A percentile compares a stretch with the other conserved stretches of the same genome.
phyloP scores from a whole-genome alignment of 2,797 vertebrate species.

The Hypotaenidia philippensis region DNA sequence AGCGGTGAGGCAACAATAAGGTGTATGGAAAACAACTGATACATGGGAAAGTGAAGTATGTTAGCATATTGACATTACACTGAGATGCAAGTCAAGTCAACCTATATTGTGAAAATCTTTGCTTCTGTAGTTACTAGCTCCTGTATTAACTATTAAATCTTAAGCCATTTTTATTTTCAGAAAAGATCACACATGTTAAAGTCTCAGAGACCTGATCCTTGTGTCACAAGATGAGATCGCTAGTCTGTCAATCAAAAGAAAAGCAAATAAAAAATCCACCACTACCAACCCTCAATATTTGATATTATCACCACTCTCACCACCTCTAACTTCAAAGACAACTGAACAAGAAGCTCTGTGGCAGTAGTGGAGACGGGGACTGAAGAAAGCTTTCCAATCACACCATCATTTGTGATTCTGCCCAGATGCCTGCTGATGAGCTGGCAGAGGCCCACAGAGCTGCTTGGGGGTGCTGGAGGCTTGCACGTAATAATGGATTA shows the following conservation, averaged over 20 bases:
- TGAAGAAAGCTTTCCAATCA: neutral
- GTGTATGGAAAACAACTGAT: neutral
- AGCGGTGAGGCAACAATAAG: neutral
- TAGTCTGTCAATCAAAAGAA: neutral
- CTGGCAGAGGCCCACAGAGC: neutral
- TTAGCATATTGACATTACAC: neutral
- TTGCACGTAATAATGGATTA: neutral
- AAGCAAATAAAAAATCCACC: neutral
- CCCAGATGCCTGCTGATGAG: rapidly evolving
- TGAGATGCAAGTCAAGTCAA: neutral
- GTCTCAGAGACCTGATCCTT: neutral
- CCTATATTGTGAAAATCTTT: neutral
- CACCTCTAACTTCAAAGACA: neutral
- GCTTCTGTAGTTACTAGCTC: neutral
- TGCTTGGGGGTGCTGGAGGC: neutral
- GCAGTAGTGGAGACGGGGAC: neutral
- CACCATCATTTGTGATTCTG: neutral
- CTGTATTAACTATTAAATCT: neutral
- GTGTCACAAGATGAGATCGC: neutral
- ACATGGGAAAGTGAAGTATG: neutral
- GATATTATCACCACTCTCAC: neutral
- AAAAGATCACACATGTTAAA: neutral
- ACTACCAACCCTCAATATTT: neutral
- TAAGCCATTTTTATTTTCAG: neutral
- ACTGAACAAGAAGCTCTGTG: neutral